Conservation (phyloP, 2,797 vertebrate genomes). For the Ibycter americanus region DNA sequence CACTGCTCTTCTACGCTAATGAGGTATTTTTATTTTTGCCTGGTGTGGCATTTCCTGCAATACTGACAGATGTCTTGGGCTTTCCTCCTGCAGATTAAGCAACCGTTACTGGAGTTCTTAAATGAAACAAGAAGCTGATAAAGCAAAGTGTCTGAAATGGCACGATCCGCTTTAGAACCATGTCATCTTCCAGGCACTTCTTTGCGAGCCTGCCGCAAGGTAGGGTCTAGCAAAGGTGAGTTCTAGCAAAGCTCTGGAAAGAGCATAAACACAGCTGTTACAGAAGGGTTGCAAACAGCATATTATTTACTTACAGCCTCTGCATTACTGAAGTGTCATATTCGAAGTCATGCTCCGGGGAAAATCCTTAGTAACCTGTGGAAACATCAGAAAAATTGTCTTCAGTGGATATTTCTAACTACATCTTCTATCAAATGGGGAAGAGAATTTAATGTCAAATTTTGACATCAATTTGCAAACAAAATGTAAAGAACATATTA, state of each 20-base stretch:
- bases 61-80: not conserved
- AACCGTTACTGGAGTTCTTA: not conserved
- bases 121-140: not conserved
- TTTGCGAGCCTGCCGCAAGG: not conserved
- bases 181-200: not conserved
- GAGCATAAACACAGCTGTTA: not conserved
- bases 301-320: constrained; percentile 64
- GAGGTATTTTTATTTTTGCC: constrained; percentile 15
- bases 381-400: constrained; percentile 49
- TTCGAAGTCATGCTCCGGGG: constrained; percentile 58
- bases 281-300: not conserved
- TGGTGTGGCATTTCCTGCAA: not conserved
- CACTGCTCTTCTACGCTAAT: not conserved
- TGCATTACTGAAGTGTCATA: constrained; percentile 84
- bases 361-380: constrained; percentile 77
- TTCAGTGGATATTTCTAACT: constrained; percentile 58
- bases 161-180: not conserved
- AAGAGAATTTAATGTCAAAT: not conserved
- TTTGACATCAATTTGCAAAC: constrained; percentile 71
- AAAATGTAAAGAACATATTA: not conserved
- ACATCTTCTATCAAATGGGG: not conserved
- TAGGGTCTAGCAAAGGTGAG: not conserved
- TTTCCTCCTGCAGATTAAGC: constrained; percentile 6
- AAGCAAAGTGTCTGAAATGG: not conserved
- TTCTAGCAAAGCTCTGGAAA: not conserved